Conservation (phyloP, 2,113 vertebrate genomes). For the Alligator mississippiensis region DNA sequence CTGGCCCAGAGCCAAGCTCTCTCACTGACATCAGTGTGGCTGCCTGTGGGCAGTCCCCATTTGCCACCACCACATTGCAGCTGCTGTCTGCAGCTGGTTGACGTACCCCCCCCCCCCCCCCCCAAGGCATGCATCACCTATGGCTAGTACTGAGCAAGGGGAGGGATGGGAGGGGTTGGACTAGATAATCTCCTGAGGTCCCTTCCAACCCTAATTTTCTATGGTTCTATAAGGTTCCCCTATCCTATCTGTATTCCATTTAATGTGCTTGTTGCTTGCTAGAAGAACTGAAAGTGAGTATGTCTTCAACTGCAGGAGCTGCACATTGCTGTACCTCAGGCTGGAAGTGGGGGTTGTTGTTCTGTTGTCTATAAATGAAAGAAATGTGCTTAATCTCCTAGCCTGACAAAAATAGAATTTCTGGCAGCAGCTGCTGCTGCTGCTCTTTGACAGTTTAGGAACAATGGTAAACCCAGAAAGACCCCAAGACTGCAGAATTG, state of each 20-base stretch:
- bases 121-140: no score
- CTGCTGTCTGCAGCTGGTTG: no score
- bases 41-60: no score
- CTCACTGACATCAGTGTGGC: not conserved
- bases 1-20: not conserved
- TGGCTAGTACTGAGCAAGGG: no score
- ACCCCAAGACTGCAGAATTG: not conserved
- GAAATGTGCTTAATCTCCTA: not conserved
- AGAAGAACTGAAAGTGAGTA: not conserved
- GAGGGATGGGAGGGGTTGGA: no score
- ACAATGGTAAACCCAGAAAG: not conserved
- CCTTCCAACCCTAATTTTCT: no score
- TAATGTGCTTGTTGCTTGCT: not conserved
- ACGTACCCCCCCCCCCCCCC: no score
- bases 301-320: not conserved
- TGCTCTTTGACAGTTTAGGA: not conserved
- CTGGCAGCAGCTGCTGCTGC: not conserved
- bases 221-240: not conserved
- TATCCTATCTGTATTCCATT: not conserved
- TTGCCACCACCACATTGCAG: no score
- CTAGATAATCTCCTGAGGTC: no score
- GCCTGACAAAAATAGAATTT: not conserved
- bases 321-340: rapidly evolving
- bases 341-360: not conserved
- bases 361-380: not conserved